phyloP scores from a whole-genome alignment of 2,113 vertebrate species.

The Zosterops hypoxanthus region DNA sequence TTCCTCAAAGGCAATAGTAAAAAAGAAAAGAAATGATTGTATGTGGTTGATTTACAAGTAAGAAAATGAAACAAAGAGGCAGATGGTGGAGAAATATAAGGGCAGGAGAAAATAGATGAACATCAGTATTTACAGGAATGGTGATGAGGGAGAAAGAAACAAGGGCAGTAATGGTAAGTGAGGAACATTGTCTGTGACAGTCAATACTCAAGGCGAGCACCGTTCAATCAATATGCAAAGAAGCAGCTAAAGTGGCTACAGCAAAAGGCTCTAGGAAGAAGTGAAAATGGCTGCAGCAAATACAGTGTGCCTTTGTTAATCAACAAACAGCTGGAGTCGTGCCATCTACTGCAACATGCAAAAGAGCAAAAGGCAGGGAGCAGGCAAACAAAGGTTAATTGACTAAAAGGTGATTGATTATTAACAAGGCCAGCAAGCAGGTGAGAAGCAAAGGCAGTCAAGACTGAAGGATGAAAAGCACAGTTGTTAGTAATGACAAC shows the following conservation, averaged over 20 bases:
- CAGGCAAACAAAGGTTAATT: conserved; percentile 25
- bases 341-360: background rate
- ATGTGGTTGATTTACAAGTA: conserved; percentile 11
- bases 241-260: conserved; percentile 14
- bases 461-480: background rate
- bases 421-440: conserved; percentile 28
- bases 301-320: background rate
- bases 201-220: background rate
- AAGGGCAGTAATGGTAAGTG: conserved; percentile 21
- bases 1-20: background rate
- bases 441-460: conserved; percentile 4
- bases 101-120: background rate
- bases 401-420: conserved; percentile 40
- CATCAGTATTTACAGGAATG: background rate
- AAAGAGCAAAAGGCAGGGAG: background rate
- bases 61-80: conserved; percentile 18
- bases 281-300: conserved; percentile 38
- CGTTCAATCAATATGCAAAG: conserved; percentile 58
- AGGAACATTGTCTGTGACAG: conserved; percentile 45
- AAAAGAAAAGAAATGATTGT: background rate
- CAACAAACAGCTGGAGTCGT: background rate
- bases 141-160: conserved; percentile 22
- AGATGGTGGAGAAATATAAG: conserved; percentile 16
- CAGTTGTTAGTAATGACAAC: background rate
- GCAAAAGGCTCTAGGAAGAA: background rate